These are phyloP conservation scores for Lamellibrachia luymesi DNA, from an alignment of 1,140 invertebrate species.

Conservation along the genomic window DNA sequence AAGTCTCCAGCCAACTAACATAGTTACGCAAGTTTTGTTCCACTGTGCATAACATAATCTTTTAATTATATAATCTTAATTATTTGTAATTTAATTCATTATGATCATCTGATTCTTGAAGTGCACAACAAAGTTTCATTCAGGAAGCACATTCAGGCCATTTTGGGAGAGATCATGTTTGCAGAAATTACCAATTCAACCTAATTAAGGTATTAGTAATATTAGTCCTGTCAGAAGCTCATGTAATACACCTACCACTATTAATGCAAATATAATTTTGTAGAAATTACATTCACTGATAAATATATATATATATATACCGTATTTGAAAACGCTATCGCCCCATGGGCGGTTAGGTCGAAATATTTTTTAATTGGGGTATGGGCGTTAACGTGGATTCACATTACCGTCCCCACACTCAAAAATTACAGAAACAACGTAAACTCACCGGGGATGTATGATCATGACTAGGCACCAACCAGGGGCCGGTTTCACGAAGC, in stretches of 20 bases:
- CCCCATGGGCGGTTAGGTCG: too few relatives aligned
- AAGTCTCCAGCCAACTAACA: background rate
- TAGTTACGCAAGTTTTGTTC: background rate
- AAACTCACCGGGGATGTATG: too few relatives aligned
- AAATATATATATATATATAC: too few relatives aligned
- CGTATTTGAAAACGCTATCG: too few relatives aligned
- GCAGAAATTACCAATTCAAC: background rate
- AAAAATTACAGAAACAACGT: too few relatives aligned
- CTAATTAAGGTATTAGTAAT: background rate
- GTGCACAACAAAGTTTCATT: background rate
- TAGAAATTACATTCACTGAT: too few relatives aligned
- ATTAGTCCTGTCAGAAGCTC: background rate
- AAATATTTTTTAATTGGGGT: too few relatives aligned
- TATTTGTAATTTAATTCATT: background rate
- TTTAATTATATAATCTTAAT: background rate
- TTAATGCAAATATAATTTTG: background rate
- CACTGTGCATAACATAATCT: background rate
- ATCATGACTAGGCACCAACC: too few relatives aligned
- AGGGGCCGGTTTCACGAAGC: too few relatives aligned
- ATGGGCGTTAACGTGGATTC: too few relatives aligned
- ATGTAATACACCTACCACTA: background rate
- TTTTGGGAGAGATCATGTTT: background rate
- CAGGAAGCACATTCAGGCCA: background rate
- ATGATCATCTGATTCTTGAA: background rate
- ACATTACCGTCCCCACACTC: too few relatives aligned